Base-by-base conservation (phyloP, 2,797 vertebrate genomes). In the Pseudopleuronectes americanus region DNA sequence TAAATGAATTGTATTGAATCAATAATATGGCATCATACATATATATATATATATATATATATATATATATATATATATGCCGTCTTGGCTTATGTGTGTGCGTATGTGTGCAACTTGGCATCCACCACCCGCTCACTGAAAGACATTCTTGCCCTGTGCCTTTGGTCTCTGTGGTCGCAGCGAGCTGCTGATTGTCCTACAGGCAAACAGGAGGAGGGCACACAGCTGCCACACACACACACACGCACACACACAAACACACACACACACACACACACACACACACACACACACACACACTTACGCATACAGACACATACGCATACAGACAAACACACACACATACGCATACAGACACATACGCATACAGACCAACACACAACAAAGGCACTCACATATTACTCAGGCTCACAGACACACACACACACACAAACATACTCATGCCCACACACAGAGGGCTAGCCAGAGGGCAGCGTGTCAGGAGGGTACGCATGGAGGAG, bases 131-230 rank as follows among this genome's bases (percentile, higher is more conserved):
- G 62, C 73, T 84, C 73, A 62, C 58, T 94, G 88, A 94, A 94
- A 93, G 92, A 88, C 93, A 95, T 95, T 95, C 93, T 92, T 94
- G 85, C 68, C 68, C 76, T 22, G 83, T 90, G 87, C 81, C 87
- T 95, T 83, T 66, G 89, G 93, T 95, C 91, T 93, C 93, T 93
- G 88, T 92, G 92, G 93, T 91, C 84, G 85, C 90, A 64, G 74
- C 79, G 77, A 83, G 80, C 58, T 43, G 79, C 73, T 66, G 84
- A 87, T 90, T 90, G 88, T 87, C 86, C 83, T 57, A 55, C 71
- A 72, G 74, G 66, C 76, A 56, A 72, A 81, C 80, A 74, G 75
- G 74, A 85, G 84, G 80, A 89, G 81, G 80, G 76, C 79, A 70
- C 84, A 85, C 87, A 90, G 88, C 88, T 90, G 90, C 85, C 75